phyloP scores from a whole-genome alignment of 2,113 vertebrate genomes.

The Apistogramma diplotaenia region DNA sequence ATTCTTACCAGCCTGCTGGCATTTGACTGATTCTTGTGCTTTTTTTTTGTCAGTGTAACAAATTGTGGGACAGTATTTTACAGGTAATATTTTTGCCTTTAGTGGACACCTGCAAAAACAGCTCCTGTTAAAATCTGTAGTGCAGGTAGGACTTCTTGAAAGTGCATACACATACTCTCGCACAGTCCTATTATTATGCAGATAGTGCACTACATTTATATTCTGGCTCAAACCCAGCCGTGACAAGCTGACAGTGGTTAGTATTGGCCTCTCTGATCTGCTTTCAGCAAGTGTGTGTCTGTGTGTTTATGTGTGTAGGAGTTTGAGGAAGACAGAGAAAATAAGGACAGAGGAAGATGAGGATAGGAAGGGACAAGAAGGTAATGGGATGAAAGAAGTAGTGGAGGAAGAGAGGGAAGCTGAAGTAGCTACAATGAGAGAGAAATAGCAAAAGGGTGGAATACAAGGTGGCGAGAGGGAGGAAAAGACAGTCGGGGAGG shows the following conservation, averaged over 20 bases:
- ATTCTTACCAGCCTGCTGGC: too few species aligned
- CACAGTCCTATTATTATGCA: constrained; percentile 55
- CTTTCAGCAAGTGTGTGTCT: constrained; percentile 27
- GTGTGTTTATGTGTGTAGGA: constrained; percentile 7
- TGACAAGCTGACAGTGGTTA: constrained; percentile 67
- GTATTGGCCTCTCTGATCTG: constrained; percentile 61
- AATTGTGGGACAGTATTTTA: neutral
- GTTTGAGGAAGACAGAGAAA: constrained; percentile 21
- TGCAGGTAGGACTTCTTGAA: neutral
- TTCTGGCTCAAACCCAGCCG: constrained; percentile 51
- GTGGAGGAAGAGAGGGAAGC: constrained; percentile 2
- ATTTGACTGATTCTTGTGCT: too few species aligned
- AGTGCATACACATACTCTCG: neutral
- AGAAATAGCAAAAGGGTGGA: constrained; percentile 10
- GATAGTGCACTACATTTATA: constrained; percentile 56
- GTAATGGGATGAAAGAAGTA: constrained; percentile 41
- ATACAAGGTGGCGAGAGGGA: constrained; percentile 10
- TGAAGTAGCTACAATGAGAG: neutral
- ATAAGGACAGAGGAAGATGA: constrained; percentile 27
- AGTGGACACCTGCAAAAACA: neutral
- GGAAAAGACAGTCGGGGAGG: constrained; percentile 7
- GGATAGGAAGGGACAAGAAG: constrained; percentile 36
- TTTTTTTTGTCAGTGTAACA: neutral
- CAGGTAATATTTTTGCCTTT: neutral
- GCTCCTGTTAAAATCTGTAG: neutral